Base-by-base conservation (phyloP, 2,888 invertebrate species). In the Cantharis flavilabris region DNA sequence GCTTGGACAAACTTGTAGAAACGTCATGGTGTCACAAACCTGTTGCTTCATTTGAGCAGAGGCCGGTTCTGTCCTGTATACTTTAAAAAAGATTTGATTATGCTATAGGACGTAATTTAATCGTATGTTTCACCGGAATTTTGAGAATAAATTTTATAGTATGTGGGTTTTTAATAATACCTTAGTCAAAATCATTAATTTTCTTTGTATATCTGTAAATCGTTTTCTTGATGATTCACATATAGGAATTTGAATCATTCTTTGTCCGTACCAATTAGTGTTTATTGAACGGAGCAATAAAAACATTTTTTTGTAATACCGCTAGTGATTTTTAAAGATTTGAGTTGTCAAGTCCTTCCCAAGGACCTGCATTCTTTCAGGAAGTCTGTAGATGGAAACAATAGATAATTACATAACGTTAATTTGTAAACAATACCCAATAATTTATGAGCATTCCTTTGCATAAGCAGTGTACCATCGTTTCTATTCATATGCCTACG, bases 371-470 rank as follows among this genome's bases (percentile, higher is more conserved):
- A 80, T 80, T 77, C 79, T 75, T 78, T 26, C 70, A 30, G 73
- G 78, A 76, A 76, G 70, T 74, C 49, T 49, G 2, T 49, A 49
- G 49, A 74, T 78, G 75, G 72, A 73, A 69, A 72, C 70, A 69
- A 75, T 75, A 76, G 69, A 71, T 78, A 81, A 80, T 79, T 73
- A 73, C 73, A 71, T 76, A 74, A 78, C 75, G 65, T 23, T 78
- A 71, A 79, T 81, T 81, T 81, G 81, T 80, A 80, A 78, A 81
- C 81, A 81, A 81, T 80, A 69, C 72, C 67, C 9, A 63, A 62
- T 75, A 76, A 78, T 78, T 75, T 78, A 78, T 76, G 76, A 63
- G 65, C 78, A 78, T 78, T 71, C 78, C 78, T 76, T 11, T 2
- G 78, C 78, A 78, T 78, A 78, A 73, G 75, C 70, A 73, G 72